phyloP scores from a whole-genome alignment of 2,888 invertebrate species.

The Pharmacophagus antenor region DNA sequence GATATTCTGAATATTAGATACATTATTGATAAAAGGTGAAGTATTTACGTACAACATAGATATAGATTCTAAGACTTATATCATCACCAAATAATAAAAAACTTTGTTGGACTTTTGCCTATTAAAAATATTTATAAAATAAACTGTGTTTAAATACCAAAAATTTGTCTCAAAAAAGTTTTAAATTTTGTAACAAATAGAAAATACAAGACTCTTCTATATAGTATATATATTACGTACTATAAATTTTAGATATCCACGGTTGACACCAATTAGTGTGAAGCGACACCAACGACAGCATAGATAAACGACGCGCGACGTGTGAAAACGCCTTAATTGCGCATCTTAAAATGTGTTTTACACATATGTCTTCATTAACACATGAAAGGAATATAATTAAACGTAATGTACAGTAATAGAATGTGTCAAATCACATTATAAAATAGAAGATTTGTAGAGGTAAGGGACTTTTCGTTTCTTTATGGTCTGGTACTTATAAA shows the following conservation, averaged over 20 bases:
- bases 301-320: constrained; percentile 34
- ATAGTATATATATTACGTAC: neutral
- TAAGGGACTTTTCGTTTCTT: too few species aligned
- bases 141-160: too few species aligned
- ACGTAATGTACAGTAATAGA: neutral
- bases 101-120: too few species aligned
- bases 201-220: neutral
- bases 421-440: neutral
- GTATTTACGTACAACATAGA: too few species aligned
- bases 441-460: neutral
- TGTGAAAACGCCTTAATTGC: constrained; percentile 42
- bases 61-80: too few species aligned
- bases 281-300: constrained; percentile 37
- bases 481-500: too few species aligned
- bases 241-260: constrained; percentile 35
- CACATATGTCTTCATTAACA: neutral
- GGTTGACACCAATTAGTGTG: constrained; percentile 40
- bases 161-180: too few species aligned
- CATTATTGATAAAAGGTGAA: too few species aligned
- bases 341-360: constrained; percentile 11
- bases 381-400: neutral
- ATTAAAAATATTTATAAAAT: too few species aligned
- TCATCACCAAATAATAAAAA: too few species aligned
- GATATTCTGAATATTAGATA: too few species aligned
- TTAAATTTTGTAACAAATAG: neutral